Conservation (phyloP, 2,888 invertebrate species). For the Parnassius mnemosyne region DNA sequence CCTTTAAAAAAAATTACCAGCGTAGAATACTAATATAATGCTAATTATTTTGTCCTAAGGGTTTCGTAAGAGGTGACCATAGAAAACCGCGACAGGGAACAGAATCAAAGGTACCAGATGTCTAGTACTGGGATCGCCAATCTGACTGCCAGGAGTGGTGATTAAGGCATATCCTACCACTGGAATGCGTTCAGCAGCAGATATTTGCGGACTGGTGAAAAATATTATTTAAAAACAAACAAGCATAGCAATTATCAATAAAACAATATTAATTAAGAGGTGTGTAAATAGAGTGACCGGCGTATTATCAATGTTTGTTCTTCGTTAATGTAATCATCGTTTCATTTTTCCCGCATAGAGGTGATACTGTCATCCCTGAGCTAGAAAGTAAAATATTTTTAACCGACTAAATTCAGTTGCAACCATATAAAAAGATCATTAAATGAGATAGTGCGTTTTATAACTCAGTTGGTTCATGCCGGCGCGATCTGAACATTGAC, state of each 20-base stretch:
- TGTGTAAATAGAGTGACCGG: constrained; percentile 18
- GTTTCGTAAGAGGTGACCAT: too few relatives aligned
- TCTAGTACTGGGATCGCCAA: neutral
- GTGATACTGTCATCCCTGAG: constrained; percentile 37
- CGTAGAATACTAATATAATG: too few relatives aligned
- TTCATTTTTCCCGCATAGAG: constrained; percentile 42
- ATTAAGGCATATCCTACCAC: neutral
- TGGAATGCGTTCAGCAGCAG: neutral
- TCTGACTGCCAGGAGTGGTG: neutral
- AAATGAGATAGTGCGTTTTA: constrained; percentile 53
- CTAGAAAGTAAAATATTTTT: constrained; percentile 65
- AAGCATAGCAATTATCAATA: constrained; percentile 1
- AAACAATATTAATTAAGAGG: constrained; percentile 8
- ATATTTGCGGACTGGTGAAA: too few relatives aligned
- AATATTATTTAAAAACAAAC: neutral
- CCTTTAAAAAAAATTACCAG: too few relatives aligned
- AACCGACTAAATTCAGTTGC: constrained; percentile 50
- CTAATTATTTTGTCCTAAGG: too few relatives aligned
- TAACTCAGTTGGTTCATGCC: constrained; percentile 67
- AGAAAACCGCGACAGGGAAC: too few relatives aligned
- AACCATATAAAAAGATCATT: constrained; percentile 37
- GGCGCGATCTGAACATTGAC: constrained; percentile 61
- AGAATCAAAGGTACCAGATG: neutral
- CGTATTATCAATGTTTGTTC: constrained; percentile 24
- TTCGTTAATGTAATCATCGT: constrained; percentile 26